These are phyloP conservation scores for Hippocampus guttulatus DNA, from an alignment of 2,113 vertebrate species.

Conservation along the genomic window DNA sequence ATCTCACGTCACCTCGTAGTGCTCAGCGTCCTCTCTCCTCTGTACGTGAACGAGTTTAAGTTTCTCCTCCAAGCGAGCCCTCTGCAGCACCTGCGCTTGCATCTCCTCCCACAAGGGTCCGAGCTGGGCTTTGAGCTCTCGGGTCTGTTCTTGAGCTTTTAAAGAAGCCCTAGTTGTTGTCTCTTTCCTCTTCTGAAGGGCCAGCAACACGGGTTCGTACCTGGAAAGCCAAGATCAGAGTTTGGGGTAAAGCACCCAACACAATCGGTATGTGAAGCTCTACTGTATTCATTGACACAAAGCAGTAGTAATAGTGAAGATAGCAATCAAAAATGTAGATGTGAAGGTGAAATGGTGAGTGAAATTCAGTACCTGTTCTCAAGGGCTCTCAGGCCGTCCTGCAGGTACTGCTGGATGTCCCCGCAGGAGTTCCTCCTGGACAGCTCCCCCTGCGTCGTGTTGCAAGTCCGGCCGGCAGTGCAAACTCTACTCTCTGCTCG, in stretches of 20 bases:
- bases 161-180: conserved; percentile 69
- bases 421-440: conserved; percentile 73
- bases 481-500: conserved; percentile 64
- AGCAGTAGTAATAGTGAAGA: neutral
- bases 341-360: neutral
- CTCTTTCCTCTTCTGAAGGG: conserved; percentile 81
- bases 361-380: conserved; percentile 70
- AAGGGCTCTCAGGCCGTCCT: conserved; percentile 76
- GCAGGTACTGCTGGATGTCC: conserved; percentile 84
- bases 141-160: conserved; percentile 77
- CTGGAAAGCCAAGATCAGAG: conserved; percentile 17
- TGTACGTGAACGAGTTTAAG: conserved; percentile 76
- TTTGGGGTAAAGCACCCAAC: neutral
- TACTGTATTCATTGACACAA: neutral
- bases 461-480: conserved; percentile 41
- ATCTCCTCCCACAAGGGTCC: conserved; percentile 79
- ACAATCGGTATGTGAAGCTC: neutral
- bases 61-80: conserved; percentile 82
- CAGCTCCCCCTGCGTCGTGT: conserved; percentile 71
- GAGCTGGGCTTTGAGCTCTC: conserved; percentile 76
- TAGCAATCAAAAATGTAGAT: neutral
- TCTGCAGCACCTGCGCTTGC: conserved; percentile 76
- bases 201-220: conserved; percentile 83
- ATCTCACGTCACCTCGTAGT: conserved; percentile 76
- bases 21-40: conserved; percentile 76